Base-by-base conservation (phyloP, 2,113 vertebrate species). In the Glaucidium brasilianum region DNA sequence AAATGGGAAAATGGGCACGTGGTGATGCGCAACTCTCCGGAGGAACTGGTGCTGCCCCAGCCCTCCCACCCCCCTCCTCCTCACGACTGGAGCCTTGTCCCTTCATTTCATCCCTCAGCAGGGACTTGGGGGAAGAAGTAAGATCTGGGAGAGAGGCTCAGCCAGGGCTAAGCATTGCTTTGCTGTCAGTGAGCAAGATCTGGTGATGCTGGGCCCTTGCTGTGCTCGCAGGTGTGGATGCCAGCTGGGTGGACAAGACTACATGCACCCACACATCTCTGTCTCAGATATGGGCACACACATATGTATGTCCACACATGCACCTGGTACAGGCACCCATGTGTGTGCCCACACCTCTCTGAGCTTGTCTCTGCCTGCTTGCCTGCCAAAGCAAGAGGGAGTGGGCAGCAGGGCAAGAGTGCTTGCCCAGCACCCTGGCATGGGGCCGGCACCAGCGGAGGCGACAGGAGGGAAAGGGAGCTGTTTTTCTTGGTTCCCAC, bases 241-340 rank as follows among this genome's bases (percentile, higher is more conserved):
- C 34, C 66, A 64, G 52, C 58, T 58, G 55, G 52, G 16, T n/a
- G 62, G 49, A 43, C 52, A 78, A 85, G 88, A 55, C 45, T 75
- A 82, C 32, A 2, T 3, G 30, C 41, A 58, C n/a, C 41, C 52
- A 59, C 47, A 22, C n/a, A 12, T 34, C 68, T 17, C 2, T 11
- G 32, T 50, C 62, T 63, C 63, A 64, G 7, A 5, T 47, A n/a
- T 8, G 63, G 76, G 55, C 26, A 15, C 56, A 60, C 15, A 45
- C 55, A 55, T 0, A n/a, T 1, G 15, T 68, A 21, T 0, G 0
- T 27, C 66, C 43, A 47, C 49, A 21, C 0, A 0, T 2, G 1
- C 34, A 41, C 11, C 67, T 2, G 1, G 23, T 43, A 29, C 0
- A 3, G 22, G 15, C 55, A 39, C 9, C 25, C 37, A 30, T 1